Evolutionary conservation across 92 coral and sea anemone genomes (phyloP).

Genomic region (Parazoanthus swiftii): DNA sequence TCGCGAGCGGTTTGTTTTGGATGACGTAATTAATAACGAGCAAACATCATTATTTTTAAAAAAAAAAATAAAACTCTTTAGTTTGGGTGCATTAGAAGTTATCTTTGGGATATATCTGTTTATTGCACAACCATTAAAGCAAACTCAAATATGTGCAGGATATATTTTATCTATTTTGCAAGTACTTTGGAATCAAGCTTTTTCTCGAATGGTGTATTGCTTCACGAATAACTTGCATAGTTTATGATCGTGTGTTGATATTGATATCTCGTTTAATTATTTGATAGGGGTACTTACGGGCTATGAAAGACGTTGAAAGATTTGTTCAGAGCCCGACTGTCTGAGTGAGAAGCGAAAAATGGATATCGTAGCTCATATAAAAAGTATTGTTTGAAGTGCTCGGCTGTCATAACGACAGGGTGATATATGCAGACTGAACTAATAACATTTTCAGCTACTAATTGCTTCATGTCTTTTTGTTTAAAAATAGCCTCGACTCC

Average conservation of each 20-base stretch:
- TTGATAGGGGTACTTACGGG: not conserved
- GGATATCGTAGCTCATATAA: not conserved
- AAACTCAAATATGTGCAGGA: not conserved
- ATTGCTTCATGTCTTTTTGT: not conserved
- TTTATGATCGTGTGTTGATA: constrained; percentile 17
- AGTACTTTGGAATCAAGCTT: not conserved
- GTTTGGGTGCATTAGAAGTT: not conserved
- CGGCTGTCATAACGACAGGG: not conserved
- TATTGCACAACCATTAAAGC: not conserved
- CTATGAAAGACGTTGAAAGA: constrained; percentile 4
- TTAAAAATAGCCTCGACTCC: not conserved
- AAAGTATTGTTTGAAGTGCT: not conserved
- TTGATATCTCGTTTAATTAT: not conserved
- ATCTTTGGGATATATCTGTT: not conserved
- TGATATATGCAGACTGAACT: not conserved
- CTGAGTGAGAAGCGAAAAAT: not conserved
- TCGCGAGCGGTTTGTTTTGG: not conserved
- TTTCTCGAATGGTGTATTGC: not conserved
- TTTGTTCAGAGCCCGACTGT: not conserved
- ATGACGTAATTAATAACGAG: not conserved
- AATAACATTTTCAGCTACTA: not conserved
- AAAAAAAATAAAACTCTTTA: not conserved
- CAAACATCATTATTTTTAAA: not conserved
- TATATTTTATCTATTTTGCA: not conserved
- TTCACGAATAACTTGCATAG: not conserved